Percentiles rank a stretch among this genome's conserved stretches.
These are phyloP conservation scores for Glyphotaelius pellucidus DNA, from an alignment of 2,888 invertebrate species.

Conservation along the genomic window DNA sequence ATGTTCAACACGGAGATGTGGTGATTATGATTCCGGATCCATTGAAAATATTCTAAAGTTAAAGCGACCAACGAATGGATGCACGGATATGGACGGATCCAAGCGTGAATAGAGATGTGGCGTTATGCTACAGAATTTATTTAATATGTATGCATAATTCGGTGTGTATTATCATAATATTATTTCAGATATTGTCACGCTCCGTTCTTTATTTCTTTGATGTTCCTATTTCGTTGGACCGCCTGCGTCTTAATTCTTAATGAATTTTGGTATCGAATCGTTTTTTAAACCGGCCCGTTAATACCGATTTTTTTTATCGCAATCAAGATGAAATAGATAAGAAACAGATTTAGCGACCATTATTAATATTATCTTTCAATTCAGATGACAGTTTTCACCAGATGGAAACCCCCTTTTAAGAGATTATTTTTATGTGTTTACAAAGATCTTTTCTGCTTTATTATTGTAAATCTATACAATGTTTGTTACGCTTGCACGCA, in stretches of 20 bases:
- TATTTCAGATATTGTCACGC: not conserved
- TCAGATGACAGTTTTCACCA: too few relatives aligned
- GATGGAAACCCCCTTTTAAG: not conserved
- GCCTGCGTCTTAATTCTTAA: not conserved
- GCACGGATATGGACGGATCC: not conserved
- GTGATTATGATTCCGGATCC: not conserved
- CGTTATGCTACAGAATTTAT: not conserved
- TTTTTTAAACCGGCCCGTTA: not conserved
- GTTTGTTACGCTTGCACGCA: too few relatives aligned
- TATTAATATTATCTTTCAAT: not conserved
- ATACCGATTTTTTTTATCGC: not conserved
- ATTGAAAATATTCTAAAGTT: not conserved
- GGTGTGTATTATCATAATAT: not conserved
- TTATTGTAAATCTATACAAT: too few relatives aligned
- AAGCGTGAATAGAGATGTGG: not conserved
- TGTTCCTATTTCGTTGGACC: not conserved
- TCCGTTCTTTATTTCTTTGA: slow-evolving; percentile 2
- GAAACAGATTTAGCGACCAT: not conserved
- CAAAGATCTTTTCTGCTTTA: not conserved
- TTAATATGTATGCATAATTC: not conserved
- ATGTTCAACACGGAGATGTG: not conserved
- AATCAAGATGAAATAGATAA: not conserved
- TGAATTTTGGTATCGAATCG: not conserved
- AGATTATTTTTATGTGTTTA: not conserved
- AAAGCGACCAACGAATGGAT: not conserved